Conservation (phyloP, 2,888 invertebrate genomes). For the Plutella xylostella region DNA sequence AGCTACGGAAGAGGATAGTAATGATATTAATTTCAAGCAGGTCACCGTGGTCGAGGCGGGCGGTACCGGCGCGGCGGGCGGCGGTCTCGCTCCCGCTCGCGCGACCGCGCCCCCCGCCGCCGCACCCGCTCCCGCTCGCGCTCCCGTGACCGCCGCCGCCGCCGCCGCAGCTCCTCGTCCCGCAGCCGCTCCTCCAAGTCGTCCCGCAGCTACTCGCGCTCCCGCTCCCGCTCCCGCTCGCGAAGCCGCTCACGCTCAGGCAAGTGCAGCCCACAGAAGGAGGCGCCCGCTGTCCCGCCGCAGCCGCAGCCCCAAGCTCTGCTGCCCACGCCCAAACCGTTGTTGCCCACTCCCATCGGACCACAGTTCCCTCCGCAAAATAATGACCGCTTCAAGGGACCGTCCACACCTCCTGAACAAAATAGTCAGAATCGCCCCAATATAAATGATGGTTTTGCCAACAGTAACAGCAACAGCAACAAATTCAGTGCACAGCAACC, state of each 20-base stretch:
- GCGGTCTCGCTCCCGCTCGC: conserved; percentile 29
- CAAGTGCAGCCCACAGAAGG: conserved; percentile 59
- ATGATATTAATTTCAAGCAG: conserved; percentile 25
- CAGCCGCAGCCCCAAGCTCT: conserved; percentile 35
- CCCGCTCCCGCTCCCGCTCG: conserved; percentile 46
- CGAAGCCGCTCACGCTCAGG: conserved; percentile 64
- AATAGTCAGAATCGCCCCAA: neutral
- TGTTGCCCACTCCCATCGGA: conserved; percentile 37
- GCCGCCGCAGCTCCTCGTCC: conserved; percentile 37
- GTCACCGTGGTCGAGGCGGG: conserved; percentile 55
- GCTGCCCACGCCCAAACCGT: conserved; percentile 33
- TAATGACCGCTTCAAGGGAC: conserved; percentile 27
- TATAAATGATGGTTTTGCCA: neutral
- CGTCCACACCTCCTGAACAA: conserved; percentile 21
- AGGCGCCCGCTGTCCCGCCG: conserved; percentile 35
- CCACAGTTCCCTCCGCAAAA: conserved; percentile 37
- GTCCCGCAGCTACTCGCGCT: conserved; percentile 48
- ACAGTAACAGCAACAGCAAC: too few relatives aligned
- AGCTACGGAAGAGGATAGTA: too few relatives aligned
- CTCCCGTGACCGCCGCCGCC: conserved; percentile 34
- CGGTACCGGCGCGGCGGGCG: conserved; percentile 42
- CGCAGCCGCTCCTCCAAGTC: conserved; percentile 50
- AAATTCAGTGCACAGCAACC: too few relatives aligned
- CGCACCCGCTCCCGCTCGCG: conserved; percentile 45
- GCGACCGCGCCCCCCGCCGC: conserved; percentile 33